phyloP scores from a whole-genome alignment of 2,797 vertebrate genomes.

The Cynodonichthys magdalenae region DNA sequence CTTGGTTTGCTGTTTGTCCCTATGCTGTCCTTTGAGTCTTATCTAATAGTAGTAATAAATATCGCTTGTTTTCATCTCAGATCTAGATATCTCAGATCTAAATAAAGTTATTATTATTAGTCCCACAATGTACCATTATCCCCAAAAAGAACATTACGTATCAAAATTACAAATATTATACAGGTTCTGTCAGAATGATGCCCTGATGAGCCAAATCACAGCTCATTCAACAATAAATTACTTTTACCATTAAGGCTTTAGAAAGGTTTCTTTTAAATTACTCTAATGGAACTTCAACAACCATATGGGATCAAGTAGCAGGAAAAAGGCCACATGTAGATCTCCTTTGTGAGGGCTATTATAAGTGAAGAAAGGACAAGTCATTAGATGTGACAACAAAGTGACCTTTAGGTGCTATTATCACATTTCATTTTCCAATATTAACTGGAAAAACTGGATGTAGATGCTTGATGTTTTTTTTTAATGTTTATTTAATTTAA shows the following conservation, averaged over 20 bases:
- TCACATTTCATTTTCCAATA: background rate
- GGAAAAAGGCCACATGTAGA: background rate
- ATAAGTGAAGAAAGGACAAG: background rate
- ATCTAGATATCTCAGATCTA: no score
- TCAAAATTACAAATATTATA: conserved; percentile 16
- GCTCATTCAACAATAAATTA: conserved; percentile 14
- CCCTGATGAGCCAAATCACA: conserved; percentile 20
- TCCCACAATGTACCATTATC: conserved; percentile 32
- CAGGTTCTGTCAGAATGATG: conserved; percentile 1
- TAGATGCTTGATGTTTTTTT: no score
- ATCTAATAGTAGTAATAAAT: no score
- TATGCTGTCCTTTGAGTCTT: no score
- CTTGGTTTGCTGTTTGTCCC: no score
- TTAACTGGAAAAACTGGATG: background rate
- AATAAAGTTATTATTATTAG: no score
- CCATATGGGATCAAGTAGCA: conserved; percentile 3
- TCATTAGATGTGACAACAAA: background rate
- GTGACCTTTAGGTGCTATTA: background rate
- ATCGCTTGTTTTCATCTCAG: no score
- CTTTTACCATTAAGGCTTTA: conserved; percentile 15
- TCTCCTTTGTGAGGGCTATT: background rate
- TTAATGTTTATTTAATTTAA: no score
- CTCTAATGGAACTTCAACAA: conserved; percentile 11
- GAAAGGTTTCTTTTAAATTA: conserved; percentile 15
- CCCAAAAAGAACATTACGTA: background rate